Evolutionary conservation across 2,797 vertebrate species (phyloP), one percentile per base, ranked within the genome.

Genomic region (Smutsia temminckii): DNA sequence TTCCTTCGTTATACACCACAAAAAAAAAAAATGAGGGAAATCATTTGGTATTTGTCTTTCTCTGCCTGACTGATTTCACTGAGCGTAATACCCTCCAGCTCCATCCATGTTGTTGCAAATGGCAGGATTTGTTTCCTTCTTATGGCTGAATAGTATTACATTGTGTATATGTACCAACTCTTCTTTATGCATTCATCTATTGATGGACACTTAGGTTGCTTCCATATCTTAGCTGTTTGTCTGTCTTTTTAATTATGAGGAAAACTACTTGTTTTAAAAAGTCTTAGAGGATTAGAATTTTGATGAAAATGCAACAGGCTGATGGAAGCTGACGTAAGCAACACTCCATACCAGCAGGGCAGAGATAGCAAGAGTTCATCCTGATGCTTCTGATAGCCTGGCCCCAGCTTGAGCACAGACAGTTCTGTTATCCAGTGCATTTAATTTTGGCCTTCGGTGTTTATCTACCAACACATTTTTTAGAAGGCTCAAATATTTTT

Each of bases 221-320:
- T 46, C 46, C 46, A 46, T 46, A 46, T 46, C 46, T 46, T 46
- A 10, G 46, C 46, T 46, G 11, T 46, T 46, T 46, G 46, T 46
- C 10, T 46, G 46, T 71, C 61, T 92, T 87, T 96, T 71, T 74
- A 88, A 87, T 95, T 90, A 57, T 37, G 55, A 95, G n/a, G 85
- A 78, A 94, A 93, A 68, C 13, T 32, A 10, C 32, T 88, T 84
- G 17, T 74, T 85, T 95, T 95, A 75, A 83, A 86, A 83, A 77
- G 51, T n/a, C 1, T 11, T 51, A 55, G 18, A 72, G 29, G 20
- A 75, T 66, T 92, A 89, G 74, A 69, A 84, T 85, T 46, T 32
- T 66, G 18, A 84, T 68, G 51, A 46, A 74, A 55, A n/a, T 9
- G 17, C 16, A 10, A 2, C 25, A 6, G 40, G 55, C 78, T 34